A percentile compares a stretch with the other conserved stretches of the same genome.
These are phyloP conservation scores for Serranochromis macrocephalus DNA, from an alignment of 2,113 vertebrate species.

Conservation along the genomic window DNA sequence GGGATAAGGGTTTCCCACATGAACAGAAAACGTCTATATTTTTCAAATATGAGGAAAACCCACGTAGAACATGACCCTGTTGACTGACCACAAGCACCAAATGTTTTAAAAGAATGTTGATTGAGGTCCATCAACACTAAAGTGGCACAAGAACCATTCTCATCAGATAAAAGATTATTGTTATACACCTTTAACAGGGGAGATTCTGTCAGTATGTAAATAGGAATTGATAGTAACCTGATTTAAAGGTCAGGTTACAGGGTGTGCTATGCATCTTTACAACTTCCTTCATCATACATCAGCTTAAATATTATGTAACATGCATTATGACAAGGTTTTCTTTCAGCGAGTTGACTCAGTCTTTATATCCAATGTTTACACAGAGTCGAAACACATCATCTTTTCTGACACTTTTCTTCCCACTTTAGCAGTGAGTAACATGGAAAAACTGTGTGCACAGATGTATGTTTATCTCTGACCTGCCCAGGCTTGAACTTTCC, in stretches of 20 bases:
- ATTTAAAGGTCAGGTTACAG: background rate
- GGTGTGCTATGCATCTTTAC: background rate
- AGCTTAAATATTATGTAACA: background rate
- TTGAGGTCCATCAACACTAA: background rate
- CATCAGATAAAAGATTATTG: background rate
- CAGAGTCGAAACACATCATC: background rate
- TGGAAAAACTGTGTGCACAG: background rate
- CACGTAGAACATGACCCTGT: background rate
- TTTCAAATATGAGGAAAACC: background rate
- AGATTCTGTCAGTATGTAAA: background rate
- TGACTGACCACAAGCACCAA: background rate
- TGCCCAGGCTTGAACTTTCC: conserved; percentile 39
- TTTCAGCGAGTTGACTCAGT: background rate
- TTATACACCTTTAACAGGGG: background rate
- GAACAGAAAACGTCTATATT: background rate
- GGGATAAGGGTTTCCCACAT: background rate
- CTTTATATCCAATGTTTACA: background rate
- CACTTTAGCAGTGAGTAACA: background rate
- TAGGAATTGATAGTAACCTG: background rate
- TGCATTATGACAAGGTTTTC: background rate
- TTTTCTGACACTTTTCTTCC: background rate
- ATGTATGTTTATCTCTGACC: background rate
- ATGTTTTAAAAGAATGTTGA: background rate
- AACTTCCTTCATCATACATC: background rate
- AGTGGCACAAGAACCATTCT: background rate